Percentiles rank a stretch among this genome's conserved stretches.
Conservation (phyloP, 2,797 vertebrate species). For the Urocyon cinereoargenteus region DNA sequence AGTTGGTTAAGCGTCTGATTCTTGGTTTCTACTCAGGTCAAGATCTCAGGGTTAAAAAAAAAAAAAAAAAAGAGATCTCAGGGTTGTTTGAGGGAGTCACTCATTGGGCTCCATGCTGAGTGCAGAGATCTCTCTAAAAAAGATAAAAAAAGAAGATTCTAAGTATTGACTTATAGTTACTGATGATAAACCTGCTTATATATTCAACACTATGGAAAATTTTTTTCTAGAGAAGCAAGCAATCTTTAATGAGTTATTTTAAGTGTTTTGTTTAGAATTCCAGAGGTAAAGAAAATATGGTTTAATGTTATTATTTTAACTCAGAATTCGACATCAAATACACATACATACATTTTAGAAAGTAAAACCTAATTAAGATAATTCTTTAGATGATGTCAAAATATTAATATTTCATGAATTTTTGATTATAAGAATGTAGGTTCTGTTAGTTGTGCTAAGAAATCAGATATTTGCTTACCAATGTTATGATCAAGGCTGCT, state of each 20-base stretch:
- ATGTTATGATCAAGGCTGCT: neutral
- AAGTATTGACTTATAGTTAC: neutral
- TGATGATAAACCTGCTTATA: neutral
- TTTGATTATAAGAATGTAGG: slow-evolving; percentile 43
- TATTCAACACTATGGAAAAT: neutral
- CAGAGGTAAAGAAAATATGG: slow-evolving; percentile 13
- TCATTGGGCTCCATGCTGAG: neutral
- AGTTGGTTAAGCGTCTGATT: neutral
- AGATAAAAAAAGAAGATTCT: neutral
- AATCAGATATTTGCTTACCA: neutral
- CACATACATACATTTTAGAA: slow-evolving; percentile 56
- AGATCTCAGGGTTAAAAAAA: neutral
- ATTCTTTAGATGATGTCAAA: slow-evolving; percentile 47
- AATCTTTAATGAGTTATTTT: slow-evolving; percentile 63
- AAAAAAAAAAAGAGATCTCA: too few relatives aligned
- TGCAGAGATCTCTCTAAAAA: neutral
- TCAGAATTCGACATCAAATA: slow-evolving; percentile 73
- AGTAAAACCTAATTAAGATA: slow-evolving; percentile 60
- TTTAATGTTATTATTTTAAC: slow-evolving; percentile 69
- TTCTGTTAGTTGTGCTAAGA: neutral
- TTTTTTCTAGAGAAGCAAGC: slow-evolving; percentile 71
- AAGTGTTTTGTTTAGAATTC: slow-evolving; percentile 66
- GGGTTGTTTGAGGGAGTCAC: neutral
- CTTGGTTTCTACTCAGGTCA: neutral
- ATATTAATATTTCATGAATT: slow-evolving; percentile 6